Conservation (phyloP, 2,888 invertebrate genomes). For the Temnothorax ravouxi region DNA sequence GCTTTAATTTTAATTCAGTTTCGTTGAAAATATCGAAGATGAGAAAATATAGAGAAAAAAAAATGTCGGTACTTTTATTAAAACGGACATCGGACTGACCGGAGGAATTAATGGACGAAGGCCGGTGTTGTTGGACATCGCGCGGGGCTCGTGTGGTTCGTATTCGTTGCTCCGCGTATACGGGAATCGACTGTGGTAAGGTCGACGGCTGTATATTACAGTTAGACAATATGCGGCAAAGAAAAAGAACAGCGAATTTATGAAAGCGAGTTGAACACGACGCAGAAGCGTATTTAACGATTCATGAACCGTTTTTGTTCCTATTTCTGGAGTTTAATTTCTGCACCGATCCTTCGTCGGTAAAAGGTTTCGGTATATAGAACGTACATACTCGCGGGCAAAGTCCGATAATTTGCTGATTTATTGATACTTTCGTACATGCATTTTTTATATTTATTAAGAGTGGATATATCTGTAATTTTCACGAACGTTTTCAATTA, state of each 20-base stretch:
- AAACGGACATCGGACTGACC: neutral
- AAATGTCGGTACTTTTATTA: neutral
- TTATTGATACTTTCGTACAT: neutral
- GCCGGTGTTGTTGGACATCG: neutral
- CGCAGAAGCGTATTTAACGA: conserved; percentile 23
- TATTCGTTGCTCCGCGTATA: neutral
- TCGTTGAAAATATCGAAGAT: neutral
- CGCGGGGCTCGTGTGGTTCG: neutral
- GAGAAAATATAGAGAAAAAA: neutral
- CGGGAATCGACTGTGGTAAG: conserved; percentile 6
- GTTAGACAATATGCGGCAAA: neutral
- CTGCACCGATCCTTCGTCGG: conserved; percentile 8
- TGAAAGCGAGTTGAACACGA: neutral
- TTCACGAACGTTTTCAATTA: neutral
- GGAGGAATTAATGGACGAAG: neutral
- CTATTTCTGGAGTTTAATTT: conserved; percentile 48
- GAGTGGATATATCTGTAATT: neutral
- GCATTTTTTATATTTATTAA: neutral
- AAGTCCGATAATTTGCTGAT: neutral
- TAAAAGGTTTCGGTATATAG: neutral
- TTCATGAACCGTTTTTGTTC: conserved; percentile 33
- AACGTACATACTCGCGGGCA: neutral
- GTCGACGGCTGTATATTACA: conserved; percentile 2
- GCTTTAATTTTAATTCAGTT: neutral
- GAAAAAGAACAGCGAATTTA: conserved; percentile 28